Conservation (phyloP, 2,888 invertebrate genomes). For the Gasteruption jaculator region DNA sequence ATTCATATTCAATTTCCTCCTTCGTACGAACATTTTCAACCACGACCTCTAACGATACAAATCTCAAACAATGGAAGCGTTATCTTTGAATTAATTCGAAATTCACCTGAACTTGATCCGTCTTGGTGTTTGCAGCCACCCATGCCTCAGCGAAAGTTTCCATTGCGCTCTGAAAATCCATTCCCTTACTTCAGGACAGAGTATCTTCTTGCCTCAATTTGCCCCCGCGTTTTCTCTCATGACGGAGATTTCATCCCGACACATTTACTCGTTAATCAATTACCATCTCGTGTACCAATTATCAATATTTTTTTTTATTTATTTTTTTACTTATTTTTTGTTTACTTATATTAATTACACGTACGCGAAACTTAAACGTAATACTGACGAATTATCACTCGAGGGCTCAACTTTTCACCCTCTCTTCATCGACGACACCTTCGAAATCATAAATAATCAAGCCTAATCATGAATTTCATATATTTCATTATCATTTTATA, state of each 20-base stretch:
- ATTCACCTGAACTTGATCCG: conserved; percentile 50
- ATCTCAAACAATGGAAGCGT: conserved; percentile 14
- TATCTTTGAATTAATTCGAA: too few relatives aligned
- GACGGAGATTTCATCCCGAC: conserved; percentile 5
- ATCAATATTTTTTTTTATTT: background rate
- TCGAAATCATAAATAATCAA: too few relatives aligned
- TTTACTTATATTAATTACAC: background rate
- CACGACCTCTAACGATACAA: conserved; percentile 9
- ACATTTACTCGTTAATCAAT: too few relatives aligned
- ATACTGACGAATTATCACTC: too few relatives aligned
- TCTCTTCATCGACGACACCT: too few relatives aligned
- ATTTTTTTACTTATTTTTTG: background rate
- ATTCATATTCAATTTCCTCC: too few relatives aligned
- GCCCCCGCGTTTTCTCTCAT: background rate
- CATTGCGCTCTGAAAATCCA: conserved; percentile 99
- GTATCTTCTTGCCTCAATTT: conserved; percentile 14
- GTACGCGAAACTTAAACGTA: conserved; percentile 19
- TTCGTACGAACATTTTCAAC: too few relatives aligned
- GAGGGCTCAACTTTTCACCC: too few relatives aligned
- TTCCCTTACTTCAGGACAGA: conserved; percentile 48
- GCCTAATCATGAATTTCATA: too few relatives aligned
- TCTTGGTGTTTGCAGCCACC: conserved; percentile 86
- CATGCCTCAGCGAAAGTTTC: conserved; percentile 97
- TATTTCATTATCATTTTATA: too few relatives aligned
- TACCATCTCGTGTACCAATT: too few relatives aligned